Conservation (phyloP, 1,140 invertebrate species). For the Phymorhynchus buccinoides region DNA sequence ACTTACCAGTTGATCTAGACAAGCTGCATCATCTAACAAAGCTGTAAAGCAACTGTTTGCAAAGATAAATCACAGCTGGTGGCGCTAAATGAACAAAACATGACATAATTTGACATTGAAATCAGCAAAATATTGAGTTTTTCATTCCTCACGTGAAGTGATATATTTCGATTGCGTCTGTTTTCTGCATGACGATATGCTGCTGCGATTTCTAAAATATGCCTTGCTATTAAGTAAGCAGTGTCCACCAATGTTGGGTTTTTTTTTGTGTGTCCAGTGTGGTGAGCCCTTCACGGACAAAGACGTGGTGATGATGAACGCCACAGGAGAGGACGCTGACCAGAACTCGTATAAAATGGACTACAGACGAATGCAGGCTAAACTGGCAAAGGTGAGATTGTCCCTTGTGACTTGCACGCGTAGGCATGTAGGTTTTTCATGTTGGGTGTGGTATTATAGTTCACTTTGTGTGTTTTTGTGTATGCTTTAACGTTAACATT, state of each 20-base stretch:
- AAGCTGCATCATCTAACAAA: too few species aligned
- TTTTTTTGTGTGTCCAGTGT: constrained; percentile 78
- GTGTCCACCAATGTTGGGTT: neutral
- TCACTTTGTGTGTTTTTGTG: neutral
- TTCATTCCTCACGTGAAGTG: neutral
- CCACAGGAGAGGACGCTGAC: constrained; percentile 64
- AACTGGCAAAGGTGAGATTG: constrained; percentile 79
- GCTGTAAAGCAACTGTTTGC: too few species aligned
- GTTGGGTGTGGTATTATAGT: neutral
- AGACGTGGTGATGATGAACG: constrained; percentile 86
- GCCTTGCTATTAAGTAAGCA: neutral
- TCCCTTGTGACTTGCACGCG: neutral
- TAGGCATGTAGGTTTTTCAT: neutral
- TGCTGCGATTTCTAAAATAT: neutral
- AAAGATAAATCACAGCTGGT: too few species aligned
- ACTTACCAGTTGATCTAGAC: too few species aligned
- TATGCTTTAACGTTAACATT: neutral
- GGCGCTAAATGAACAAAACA: neutral
- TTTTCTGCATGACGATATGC: neutral
- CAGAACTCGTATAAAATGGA: constrained; percentile 78
- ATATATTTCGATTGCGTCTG: neutral
- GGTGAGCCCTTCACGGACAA: constrained; percentile 83
- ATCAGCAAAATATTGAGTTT: neutral
- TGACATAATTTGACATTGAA: neutral
- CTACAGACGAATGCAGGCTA: constrained; percentile 79